Base-by-base conservation (phyloP, 2,888 invertebrate species). In the Plagodis pulveraria region DNA sequence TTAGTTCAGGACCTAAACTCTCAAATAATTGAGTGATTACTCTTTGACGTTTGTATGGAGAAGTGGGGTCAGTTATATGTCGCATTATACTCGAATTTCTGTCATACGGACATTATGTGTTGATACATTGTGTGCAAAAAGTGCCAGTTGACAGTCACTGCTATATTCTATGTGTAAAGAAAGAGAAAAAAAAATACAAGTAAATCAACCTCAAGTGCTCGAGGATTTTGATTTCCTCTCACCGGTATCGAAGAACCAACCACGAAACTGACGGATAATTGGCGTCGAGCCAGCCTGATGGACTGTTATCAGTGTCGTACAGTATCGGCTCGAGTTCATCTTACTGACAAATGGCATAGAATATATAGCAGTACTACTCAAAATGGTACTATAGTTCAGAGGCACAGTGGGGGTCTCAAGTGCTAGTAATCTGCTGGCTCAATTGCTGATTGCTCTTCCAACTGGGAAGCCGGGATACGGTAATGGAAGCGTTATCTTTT, bases 401-500 rank as follows among this genome's bases (percentile, higher is more conserved):
- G n/a, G 33, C 36, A 42, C 45, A 38, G 36, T 34, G 33, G 38
- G 40, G 47, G 45, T 46, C 50, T 54, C 58, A 50, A 58, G 58
- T 54, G 58, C 35, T 12, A 6, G 38, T 41, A 36, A 38, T 52
- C 9, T 9, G 5, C 33, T 43, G 41, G 35, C 58, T 47, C 53
- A 12, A 41, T 34, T 41, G 46, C 44, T 42, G 34, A 41, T 34
- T 47, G 46, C 44, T 42, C 41, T 48, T 54, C 35, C 47, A 54
- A 34, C 34, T 10, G 40, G 40, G 40, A 40, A 40, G 40, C 5
- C 40, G 33, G 51, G 51, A 38, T 34, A 43, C 47, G 40, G 49
- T 54, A 58, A 58, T 58, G 54, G 50, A 58, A 54, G 22, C 35
- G 33, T 36, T 54, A 50, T 58, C 50, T 50, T 42, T 36, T 54